A percentile compares a stretch with the other conserved stretches of the same genome.
phyloP scores from a whole-genome alignment of 2,888 invertebrate species.

The Phoenoteleia sp. region DNA sequence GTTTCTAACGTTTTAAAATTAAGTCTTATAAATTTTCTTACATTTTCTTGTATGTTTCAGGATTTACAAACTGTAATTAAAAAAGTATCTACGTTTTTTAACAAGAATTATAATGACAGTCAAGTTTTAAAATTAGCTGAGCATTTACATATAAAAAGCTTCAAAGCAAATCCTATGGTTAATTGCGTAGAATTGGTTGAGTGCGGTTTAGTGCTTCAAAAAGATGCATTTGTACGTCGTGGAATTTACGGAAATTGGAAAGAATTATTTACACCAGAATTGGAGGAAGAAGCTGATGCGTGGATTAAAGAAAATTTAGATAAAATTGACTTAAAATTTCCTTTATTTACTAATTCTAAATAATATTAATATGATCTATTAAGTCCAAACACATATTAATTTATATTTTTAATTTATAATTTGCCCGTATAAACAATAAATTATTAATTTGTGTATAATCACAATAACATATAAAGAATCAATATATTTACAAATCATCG shows the following conservation, averaged over 20 bases:
- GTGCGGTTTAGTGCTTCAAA: slow-evolving; percentile 89
- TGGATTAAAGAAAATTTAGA: slow-evolving; percentile 91
- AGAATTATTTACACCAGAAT: slow-evolving; percentile 90
- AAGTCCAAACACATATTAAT: too few relatives aligned
- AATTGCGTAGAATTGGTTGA: slow-evolving; percentile 90
- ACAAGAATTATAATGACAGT: slow-evolving; percentile 88
- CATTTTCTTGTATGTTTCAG: too few relatives aligned
- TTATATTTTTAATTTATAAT: too few relatives aligned
- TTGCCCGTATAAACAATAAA: too few relatives aligned
- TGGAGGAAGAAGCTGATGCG: slow-evolving; percentile 89
- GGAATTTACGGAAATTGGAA: slow-evolving; percentile 92
- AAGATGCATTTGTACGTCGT: slow-evolving; percentile 90
- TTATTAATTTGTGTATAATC: too few relatives aligned
- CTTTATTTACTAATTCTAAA: too few relatives aligned
- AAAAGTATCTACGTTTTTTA: slow-evolving; percentile 89
- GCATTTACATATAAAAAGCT: slow-evolving; percentile 93
- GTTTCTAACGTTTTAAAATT: too few relatives aligned
- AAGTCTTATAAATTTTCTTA: not conserved
- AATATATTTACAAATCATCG: too few relatives aligned
- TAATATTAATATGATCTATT: too few relatives aligned
- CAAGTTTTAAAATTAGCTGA: slow-evolving; percentile 89
- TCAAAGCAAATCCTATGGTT: slow-evolving; percentile 93
- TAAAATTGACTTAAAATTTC: slow-evolving; percentile 89
- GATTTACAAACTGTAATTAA: slow-evolving; percentile 88
- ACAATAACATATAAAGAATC: too few relatives aligned